These are phyloP conservation scores for Aphelinus atriplicis DNA, from an alignment of 1,140 invertebrate species.

Conservation along the genomic window DNA sequence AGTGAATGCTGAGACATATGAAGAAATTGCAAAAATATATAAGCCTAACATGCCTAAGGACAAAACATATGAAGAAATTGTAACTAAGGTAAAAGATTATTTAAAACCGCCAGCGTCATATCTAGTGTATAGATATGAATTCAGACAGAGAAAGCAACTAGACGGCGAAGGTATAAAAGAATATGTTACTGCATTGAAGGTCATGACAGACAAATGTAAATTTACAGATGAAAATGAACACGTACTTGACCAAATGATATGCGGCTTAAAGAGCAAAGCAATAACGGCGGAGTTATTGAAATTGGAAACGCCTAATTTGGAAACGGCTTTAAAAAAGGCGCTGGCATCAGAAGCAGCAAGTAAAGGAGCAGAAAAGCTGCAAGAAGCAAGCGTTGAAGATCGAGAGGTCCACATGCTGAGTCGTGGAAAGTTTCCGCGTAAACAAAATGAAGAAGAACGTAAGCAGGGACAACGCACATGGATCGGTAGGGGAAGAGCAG, in stretches of 20 bases:
- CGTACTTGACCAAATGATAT: slow-evolving; percentile 9
- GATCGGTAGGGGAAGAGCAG: too few species aligned
- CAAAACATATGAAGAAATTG: background rate
- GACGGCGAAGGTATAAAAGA: background rate
- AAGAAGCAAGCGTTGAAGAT: background rate
- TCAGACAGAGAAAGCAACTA: background rate
- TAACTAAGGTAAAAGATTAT: background rate
- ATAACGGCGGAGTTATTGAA: slow-evolving; percentile 7
- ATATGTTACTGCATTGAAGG: background rate
- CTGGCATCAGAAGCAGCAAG: background rate
- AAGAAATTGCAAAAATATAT: background rate
- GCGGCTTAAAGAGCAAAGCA: slow-evolving; percentile 7
- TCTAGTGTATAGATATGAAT: background rate
- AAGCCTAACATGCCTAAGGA: too few species aligned
- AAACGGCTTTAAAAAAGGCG: slow-evolving; percentile 1
- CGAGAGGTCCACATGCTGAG: background rate
- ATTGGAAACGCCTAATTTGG: background rate
- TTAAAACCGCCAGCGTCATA: slow-evolving; percentile 2
- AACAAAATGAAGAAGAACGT: background rate
- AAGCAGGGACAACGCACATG: background rate
- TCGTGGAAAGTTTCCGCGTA: background rate
- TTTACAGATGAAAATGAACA: background rate
- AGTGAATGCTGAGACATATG: background rate
- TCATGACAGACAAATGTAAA: slow-evolving; percentile 8
- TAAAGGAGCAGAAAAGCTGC: slow-evolving; percentile 4